Base-by-base conservation (phyloP, 2,797 vertebrate species). In the Pangasius krempfi region DNA sequence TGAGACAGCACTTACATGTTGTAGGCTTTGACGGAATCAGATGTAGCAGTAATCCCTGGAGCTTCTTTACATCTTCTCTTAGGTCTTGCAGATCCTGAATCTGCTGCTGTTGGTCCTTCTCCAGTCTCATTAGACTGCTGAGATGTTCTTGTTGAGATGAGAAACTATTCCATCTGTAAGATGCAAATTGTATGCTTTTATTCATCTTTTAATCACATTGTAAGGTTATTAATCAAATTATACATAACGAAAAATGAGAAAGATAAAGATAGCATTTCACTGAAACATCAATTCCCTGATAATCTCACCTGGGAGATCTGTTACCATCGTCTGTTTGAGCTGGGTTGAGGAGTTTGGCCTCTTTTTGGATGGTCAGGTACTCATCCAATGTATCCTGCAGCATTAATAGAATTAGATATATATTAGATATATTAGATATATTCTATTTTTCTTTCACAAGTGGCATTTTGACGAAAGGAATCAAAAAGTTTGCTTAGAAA, bases 311-410 rank as follows among this genome's bases (percentile, higher is more conserved):
- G 44, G 68, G 66, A 52, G 20, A 50, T 68, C 54, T 86, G 52
- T 87, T 83, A 78, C 18, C 33, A 27, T 91, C 52, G 40, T 86
- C 54, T 79, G 66, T 25, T 30, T 33, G 54, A 30, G 62, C 14
- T 78, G 62, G 84, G 25, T 76, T 90, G 16, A 66, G 22, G 30
- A 76, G 79, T 18, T 70, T 54, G 7, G 70, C 79, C 52, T 94
- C 86, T 90, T 78, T 94, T 86, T 95, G 94, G 79, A 94, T 91
- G 40, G 87, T 89, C 84, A 95, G 88, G 60, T 95, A 93, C 58
- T 92, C 92, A 90, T 95, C 93, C 87, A 95, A 89, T 60, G 92
- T 94, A 47, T 94, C 94, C 95, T 95, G 79, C 37, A 91, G 58
- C 73, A 2, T 73, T 82, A n/a, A n/a, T 8, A 85, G 56, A 85